Base-by-base conservation (phyloP, 2,888 invertebrate species). In the Diaperis boleti region DNA sequence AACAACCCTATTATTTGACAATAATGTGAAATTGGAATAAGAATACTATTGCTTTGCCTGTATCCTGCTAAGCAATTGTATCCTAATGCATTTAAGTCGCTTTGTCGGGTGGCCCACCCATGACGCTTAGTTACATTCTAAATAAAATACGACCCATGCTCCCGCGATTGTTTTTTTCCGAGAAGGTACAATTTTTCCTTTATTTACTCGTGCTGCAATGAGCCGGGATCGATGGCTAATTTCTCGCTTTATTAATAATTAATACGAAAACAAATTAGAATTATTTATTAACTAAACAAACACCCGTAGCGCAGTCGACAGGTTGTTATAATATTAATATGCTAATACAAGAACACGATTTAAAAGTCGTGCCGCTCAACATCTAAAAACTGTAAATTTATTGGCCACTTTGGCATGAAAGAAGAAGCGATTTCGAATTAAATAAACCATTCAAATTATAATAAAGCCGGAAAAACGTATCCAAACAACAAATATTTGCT, bases 71-170 rank as follows among this genome's bases (percentile, higher is more conserved):
- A 75, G 76, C 76, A 78, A 78, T 76, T 78, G 77, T 78, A 73
- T 76, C 76, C 75, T 78, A 78, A 79, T 78, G 77, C 75, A 75
- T 78, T 78, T 78, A 77, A 74, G 74, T 73, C 73, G 72, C 78
- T 78, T 79, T 78, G 78, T 78, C 76, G 77, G 78, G 62, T 60
- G 61, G 76, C 72, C 79, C 77, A 78, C 78, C 78, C 78, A 78
- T 74, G 73, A 72, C 55, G 73, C 64, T 42, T 41, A 54, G 50
- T 56, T 56, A 64, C 44, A 64, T 45, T 57, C 59, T 59, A 64
- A 64, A 64, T 64, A 64, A 64, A 59, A 64, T 64, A 64, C 50
- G 57, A 59, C 60, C 61, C 49, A 60, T 59, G 50, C 39, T 55
- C 33, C 47, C 37, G 22, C 49, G 33, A 47, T 45, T 55, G 26